Percentiles rank a stretch among this genome's conserved stretches.
Conservation (phyloP, 2,888 invertebrate species). For the Caenorhabditis plicata region DNA sequence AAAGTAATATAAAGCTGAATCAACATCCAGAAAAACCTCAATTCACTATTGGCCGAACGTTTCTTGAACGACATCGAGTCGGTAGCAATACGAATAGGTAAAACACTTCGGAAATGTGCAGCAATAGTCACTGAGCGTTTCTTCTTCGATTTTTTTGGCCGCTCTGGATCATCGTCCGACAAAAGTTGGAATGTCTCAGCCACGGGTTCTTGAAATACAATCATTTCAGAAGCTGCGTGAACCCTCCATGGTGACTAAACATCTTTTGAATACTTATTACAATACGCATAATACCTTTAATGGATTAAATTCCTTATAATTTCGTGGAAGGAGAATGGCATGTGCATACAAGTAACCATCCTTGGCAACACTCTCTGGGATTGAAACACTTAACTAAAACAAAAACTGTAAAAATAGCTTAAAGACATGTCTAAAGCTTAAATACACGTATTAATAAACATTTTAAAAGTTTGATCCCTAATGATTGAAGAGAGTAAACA, state of each 20-base stretch:
- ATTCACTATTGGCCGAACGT: slow-evolving; percentile 21
- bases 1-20: too few species aligned
- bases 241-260: slow-evolving; percentile 39
- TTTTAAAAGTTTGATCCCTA: too few species aligned
- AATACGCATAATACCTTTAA: slow-evolving; percentile 9
- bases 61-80: slow-evolving; percentile 29
- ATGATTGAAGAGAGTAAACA: too few species aligned
- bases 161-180: too few species aligned
- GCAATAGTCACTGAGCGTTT: slow-evolving; percentile 4
- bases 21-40: slow-evolving; percentile 13
- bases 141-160: slow-evolving; percentile 4
- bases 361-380: slow-evolving; percentile 71
- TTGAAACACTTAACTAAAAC: slow-evolving; percentile 71
- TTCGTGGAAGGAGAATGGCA: slow-evolving; percentile 72
- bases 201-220: slow-evolving; percentile 62
- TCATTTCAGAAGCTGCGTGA: slow-evolving; percentile 33
- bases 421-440: too few species aligned
- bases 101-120: slow-evolving; percentile 30
- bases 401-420: background rate
- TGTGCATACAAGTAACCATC: slow-evolving; percentile 85
- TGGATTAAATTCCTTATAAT: slow-evolving; percentile 35
- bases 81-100: slow-evolving; percentile 30
- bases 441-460: too few species aligned
- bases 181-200: slow-evolving; percentile 59
- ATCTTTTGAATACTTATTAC: background rate